Conservation (phyloP, 2,113 vertebrate genomes). For the Oxygymnocypris stewartii region DNA sequence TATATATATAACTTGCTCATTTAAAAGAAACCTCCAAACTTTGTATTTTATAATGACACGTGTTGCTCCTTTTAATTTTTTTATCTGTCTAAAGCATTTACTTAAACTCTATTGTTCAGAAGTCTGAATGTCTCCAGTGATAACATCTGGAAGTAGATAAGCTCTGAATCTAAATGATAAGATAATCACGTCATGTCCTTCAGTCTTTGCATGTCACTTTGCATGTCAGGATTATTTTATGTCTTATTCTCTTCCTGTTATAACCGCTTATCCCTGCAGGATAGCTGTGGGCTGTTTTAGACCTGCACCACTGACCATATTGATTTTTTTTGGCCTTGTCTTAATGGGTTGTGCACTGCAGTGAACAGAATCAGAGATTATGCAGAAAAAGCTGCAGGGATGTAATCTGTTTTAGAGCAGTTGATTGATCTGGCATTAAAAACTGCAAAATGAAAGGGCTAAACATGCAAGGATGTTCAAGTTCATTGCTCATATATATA, state of each 20-base stretch:
- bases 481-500: not conserved
- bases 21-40: not conserved
- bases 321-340: constrained; percentile 13
- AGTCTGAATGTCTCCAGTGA: not conserved
- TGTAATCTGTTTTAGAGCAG: constrained; percentile 11
- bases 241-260: not conserved
- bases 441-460: not conserved
- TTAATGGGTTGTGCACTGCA: constrained; percentile 25
- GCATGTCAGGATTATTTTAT: not conserved
- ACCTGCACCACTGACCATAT: not conserved
- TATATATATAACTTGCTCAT: not conserved
- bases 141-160: constrained; percentile 10
- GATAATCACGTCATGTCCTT: not conserved
- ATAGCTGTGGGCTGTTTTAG: not conserved
- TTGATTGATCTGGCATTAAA: constrained; percentile 34
- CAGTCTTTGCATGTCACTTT: not conserved
- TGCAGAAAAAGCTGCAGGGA: constrained; percentile 30
- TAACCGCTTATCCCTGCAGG: not conserved
- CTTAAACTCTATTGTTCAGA: not conserved
- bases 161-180: not conserved
- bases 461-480: not conserved
- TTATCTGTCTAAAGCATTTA: not conserved
- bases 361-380: constrained; percentile 11
- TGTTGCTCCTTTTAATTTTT: not conserved
- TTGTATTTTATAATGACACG: not conserved